Evolutionary conservation across 2,797 vertebrate species (phyloP), one percentile per base, ranked within the genome.

Genomic region (Jordanella pulchra): DNA sequence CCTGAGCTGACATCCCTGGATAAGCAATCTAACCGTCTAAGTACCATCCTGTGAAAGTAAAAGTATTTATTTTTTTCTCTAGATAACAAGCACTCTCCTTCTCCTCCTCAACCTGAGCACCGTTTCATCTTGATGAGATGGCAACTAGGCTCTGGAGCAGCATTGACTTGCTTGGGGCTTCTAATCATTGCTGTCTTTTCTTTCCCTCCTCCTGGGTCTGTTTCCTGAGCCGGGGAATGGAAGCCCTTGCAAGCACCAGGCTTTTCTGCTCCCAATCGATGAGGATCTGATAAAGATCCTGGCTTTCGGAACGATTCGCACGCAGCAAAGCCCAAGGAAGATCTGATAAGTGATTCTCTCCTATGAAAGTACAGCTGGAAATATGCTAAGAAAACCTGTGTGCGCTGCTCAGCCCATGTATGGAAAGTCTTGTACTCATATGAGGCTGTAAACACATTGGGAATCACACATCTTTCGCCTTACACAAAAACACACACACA

Each of bases 301-400:
- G 77, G 82, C 80, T 86, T 75, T 87, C 82, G 32, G 76, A 90
- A 83, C 70, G 63, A 83, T 78, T 89, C 48, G 73, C 51, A 71
- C 35, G 66, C 79, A 25, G 80, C 13, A 10, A 73, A 82, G 89
- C 89, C 89, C 1, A 80, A 79, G 84, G 88, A 87, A 79, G 71
- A 93, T 91, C 92, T 89, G 91, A 93, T 92, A 92, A 91, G 86
- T 78, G 76, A 89, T 87, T 89, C 77, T 54, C 80, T 87, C 82
- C 75, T 80, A 76, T 84, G 82, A 89, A 87, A 84, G 78, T 79
- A 78, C 64, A 80, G 74, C 54, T 51, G 32, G 70, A 14, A 64
- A 73, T 75, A 81, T 76, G 80, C 84, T 72, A 71, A 72, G 64
- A 73, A 61, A 84, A 79, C 84, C 78, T 71, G 76, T 77, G n/a